Conservation (phyloP, 2,888 invertebrate species). For the Eilema griseolum region DNA sequence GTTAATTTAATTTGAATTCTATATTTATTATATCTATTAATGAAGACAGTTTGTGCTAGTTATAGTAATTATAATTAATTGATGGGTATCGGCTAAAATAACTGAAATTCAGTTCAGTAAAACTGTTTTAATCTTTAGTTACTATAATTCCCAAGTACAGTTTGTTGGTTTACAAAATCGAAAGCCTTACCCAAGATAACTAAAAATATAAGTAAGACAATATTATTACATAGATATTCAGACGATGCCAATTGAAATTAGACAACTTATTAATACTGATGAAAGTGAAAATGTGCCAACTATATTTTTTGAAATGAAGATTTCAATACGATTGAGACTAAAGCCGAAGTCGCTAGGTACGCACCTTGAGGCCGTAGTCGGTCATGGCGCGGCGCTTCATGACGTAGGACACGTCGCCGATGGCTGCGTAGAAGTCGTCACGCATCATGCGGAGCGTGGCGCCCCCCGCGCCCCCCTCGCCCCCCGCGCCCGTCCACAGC, state of each 20-base stretch:
- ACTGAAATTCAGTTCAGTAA: neutral
- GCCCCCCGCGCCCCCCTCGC: conserved; percentile 48
- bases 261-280: neutral
- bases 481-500: conserved; percentile 89
- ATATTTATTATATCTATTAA: too few species aligned
- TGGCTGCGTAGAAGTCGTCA: conserved; percentile 79
- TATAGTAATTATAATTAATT: neutral
- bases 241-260: neutral
- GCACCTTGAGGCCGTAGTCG: conserved; percentile 93
- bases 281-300: neutral
- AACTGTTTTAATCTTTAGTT: neutral
- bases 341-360: neutral
- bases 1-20: neutral
- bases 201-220: neutral
- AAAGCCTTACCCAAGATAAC: neutral
- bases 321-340: too few species aligned
- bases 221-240: neutral
- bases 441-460: conserved; percentile 79
- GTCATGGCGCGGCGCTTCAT: conserved; percentile 90
- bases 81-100: neutral
- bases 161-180: neutral
- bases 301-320: neutral
- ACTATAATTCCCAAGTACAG: neutral
- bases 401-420: conserved; percentile 90
- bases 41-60: neutral